Evolutionary conservation across 2,888 invertebrate genomes (phyloP).

Genomic region (Protula sp.): DNA sequence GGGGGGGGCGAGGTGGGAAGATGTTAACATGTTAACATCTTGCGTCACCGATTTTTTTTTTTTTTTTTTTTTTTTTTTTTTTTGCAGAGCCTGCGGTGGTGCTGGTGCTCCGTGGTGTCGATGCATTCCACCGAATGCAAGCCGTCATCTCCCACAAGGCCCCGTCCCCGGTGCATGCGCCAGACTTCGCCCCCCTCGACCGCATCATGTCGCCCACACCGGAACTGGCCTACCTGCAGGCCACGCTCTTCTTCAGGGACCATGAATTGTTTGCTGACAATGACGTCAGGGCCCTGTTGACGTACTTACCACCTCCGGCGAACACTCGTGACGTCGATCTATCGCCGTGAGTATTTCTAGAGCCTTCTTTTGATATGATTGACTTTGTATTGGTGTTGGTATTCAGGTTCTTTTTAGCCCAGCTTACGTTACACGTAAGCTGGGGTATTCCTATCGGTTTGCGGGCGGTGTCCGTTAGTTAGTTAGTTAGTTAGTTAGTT

Average conservation of each 20-base stretch:
- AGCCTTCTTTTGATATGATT: too few species aligned
- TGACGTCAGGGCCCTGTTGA: constrained; percentile 30
- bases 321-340: background rate
- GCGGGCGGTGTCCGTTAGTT: too few species aligned
- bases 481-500: too few species aligned
- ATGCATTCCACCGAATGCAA: constrained; percentile 36
- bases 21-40: background rate
- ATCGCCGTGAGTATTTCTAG: too few species aligned
- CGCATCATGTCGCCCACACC: constrained; percentile 39
- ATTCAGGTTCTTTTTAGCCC: too few species aligned
- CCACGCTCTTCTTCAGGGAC: constrained; percentile 40
- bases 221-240: constrained; percentile 38
- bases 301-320: constrained; percentile 33
- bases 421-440: too few species aligned
- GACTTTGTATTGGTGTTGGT: too few species aligned
- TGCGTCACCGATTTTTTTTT: background rate
- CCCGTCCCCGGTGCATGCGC: background rate
- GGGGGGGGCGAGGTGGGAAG: background rate
- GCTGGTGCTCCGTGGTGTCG: constrained; percentile 37
- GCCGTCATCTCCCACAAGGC: background rate
- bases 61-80: background rate
- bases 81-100: constrained; percentile 41
- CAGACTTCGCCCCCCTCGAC: constrained; percentile 23
- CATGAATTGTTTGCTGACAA: constrained; percentile 40
- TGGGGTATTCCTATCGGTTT: too few species aligned